Evolutionary conservation across 2,888 invertebrate species (phyloP), one percentile per base, ranked within the genome.

Genomic region (Cacoxenus indagator): DNA sequence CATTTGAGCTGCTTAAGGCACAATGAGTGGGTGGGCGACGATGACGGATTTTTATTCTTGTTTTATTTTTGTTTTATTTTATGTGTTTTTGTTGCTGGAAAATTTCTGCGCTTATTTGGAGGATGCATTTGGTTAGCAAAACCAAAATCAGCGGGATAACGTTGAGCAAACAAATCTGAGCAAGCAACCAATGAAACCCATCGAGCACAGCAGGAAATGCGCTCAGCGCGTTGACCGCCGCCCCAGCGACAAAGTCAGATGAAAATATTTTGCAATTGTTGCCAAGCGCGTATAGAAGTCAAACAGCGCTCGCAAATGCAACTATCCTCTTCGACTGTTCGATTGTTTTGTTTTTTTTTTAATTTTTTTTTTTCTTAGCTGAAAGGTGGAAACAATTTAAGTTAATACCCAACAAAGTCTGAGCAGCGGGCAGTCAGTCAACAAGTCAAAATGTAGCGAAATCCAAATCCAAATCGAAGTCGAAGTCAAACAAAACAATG

Each of bases 361-460:
- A n/a, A n/a, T n/a, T n/a, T n/a, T n/a, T n/a, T n/a, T n/a, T n/a
- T n/a, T n/a, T n/a, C n/a, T n/a, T n/a, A n/a, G n/a, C n/a, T n/a
- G n/a, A n/a, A 76, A 81, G 84, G 84, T 82, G 84, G 83, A 81
- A 81, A 81, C 80, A 82, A 83, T 83, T 80, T 83, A 83, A 84
- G 78, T 76, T 81, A 80, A 80, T 80, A 68, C 83, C 70, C 78
- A 64, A 72, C 69, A 70, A 65, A 26, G 37, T 70, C 75, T 76
- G 24, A 72, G 78, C 72, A 81, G 73, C 75, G 69, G 61, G 74
- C 69, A 67, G 69, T 65, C 54, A 54, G 29, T 14, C n/a, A n/a
- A n/a, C n/a, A n/a, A n/a, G n/a, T n/a, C n/a, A n/a, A n/a, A n/a
- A n/a, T n/a, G n/a, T n/a, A n/a, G n/a, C n/a, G n/a, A n/a, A n/a